Percentiles rank a stretch among this genome's conserved stretches.
phyloP scores from a whole-genome alignment of 2,797 vertebrate species.

The Novumbra hubbsi region DNA sequence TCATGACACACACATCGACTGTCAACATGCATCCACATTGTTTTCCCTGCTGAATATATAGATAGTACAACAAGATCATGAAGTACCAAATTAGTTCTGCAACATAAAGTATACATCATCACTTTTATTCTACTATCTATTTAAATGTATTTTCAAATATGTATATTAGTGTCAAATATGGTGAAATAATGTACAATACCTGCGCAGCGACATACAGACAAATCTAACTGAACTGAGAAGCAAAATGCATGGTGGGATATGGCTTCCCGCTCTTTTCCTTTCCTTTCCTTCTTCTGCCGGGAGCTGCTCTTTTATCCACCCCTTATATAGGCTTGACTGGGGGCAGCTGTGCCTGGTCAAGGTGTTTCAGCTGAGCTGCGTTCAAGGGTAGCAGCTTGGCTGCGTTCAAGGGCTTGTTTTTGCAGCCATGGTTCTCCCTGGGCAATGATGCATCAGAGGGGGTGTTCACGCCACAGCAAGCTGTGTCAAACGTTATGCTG shows the following conservation, averaged over 20 bases:
- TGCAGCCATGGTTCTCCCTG: too few relatives aligned
- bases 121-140: background rate
- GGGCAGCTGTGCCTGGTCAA: too few relatives aligned
- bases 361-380: too few relatives aligned
- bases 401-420: too few relatives aligned
- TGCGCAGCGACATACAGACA: background rate
- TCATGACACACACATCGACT: background rate
- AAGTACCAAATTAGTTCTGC: conserved; percentile 2
- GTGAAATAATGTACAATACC: background rate
- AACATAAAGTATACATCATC: background rate
- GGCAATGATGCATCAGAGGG: too few relatives aligned
- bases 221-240: too few relatives aligned
- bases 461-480: background rate
- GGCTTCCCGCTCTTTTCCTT: conserved; percentile 12
- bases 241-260: too few relatives aligned
- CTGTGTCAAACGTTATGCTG: conserved; percentile 9
- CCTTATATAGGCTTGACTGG: too few relatives aligned
- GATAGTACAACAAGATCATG: background rate
- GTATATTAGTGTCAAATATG: background rate
- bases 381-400: too few relatives aligned
- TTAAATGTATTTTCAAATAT: background rate
- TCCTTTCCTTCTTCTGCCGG: too few relatives aligned
- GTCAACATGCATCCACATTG: too few relatives aligned
- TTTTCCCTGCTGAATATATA: background rate
- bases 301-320: too few relatives aligned